Evolutionary conservation across 2,888 invertebrate genomes (phyloP).

Genomic region (Anthoptus insignis): DNA sequence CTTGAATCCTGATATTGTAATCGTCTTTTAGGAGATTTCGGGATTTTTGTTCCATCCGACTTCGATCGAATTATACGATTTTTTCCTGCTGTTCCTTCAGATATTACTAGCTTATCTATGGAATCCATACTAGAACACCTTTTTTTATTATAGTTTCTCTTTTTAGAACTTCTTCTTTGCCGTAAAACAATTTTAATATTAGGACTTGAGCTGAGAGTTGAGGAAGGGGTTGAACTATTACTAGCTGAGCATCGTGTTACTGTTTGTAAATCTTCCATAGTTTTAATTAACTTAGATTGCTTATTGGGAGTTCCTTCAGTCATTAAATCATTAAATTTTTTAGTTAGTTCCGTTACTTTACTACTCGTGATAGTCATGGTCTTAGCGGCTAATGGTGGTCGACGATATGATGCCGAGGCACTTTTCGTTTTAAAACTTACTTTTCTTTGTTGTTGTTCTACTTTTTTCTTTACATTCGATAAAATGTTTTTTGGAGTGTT

Average conservation of each 20-base stretch:
- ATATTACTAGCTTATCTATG: constrained; percentile 70
- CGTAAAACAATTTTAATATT: constrained; percentile 82
- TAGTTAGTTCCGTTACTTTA: constrained; percentile 90
- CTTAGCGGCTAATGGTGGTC: constrained; percentile 74
- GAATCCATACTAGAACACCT: constrained; percentile 83
- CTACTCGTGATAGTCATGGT: constrained; percentile 83
- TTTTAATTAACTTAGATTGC: constrained; percentile 85
- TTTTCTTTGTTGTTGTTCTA: constrained; percentile 80
- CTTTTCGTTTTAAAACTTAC: constrained; percentile 88
- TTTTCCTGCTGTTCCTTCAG: constrained; percentile 66
- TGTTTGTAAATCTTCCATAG: constrained; percentile 78
- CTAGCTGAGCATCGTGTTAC: constrained; percentile 66
- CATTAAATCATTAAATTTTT: constrained; percentile 90
- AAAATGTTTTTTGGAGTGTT: constrained; percentile 55
- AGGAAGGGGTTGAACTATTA: constrained; percentile 80
- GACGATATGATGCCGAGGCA: constrained; percentile 75
- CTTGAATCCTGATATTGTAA: constrained; percentile 71
- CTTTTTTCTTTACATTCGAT: constrained; percentile 63
- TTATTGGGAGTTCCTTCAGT: constrained; percentile 71
- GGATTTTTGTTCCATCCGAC: constrained; percentile 79
- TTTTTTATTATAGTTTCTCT: constrained; percentile 76
- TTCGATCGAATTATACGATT: constrained; percentile 76
- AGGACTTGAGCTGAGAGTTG: constrained; percentile 78
- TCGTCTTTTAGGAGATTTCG: constrained; percentile 75
- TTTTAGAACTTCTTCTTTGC: constrained; percentile 77